Base-by-base conservation (phyloP, 64 coral and sea anemone species). In the Trachythela sp. region DNA sequence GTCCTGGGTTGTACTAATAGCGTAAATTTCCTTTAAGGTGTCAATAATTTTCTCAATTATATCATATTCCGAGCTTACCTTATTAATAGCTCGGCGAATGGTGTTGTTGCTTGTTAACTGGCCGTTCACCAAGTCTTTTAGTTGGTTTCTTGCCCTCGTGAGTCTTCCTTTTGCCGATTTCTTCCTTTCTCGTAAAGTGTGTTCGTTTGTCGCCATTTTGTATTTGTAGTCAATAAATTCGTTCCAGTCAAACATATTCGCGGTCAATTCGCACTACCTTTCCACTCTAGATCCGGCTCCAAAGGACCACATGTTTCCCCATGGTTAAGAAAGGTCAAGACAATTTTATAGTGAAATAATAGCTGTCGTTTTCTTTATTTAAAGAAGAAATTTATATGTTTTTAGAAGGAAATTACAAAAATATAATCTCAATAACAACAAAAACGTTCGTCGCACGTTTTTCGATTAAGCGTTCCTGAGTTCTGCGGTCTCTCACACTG, bases 31-130 rank as follows among this genome's bases (percentile, higher is more conserved):
- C 85, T 86, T 86, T 48, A 86, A 54, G 58, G 48, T 52, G 30
- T 48, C 48, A 38, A 86, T 54, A 48, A 86, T 86, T 86, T 86
- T 86, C 13, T 86, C 85, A 35, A 38, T 86, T 32, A 86, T 45
- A 10, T 88, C 41, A 71, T 40, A 52, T 27, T 86, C 85, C 51
- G 50, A 15, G 49, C 54, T 86, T 26, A 86, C 34, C 38, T 86
- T 86, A 54, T 52, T 86, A 4, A 86, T 59, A 6, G 50, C 85
- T 48, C 85, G 33, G 6, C 85, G 29, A 9, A 86, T 54, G 2
- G 85, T 36, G 48, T 58, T 86, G 49, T 86, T 86, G 38, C 85
- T 59, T 0, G 85, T 34, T 54, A 86, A 56, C 33, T 48, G 50
- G 48, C 22, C 58, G 35, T 17, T 58, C 9, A 37, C 49, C 49